Base-by-base conservation (phyloP, 1,140 invertebrate species). In the Papilio polyxenes region DNA sequence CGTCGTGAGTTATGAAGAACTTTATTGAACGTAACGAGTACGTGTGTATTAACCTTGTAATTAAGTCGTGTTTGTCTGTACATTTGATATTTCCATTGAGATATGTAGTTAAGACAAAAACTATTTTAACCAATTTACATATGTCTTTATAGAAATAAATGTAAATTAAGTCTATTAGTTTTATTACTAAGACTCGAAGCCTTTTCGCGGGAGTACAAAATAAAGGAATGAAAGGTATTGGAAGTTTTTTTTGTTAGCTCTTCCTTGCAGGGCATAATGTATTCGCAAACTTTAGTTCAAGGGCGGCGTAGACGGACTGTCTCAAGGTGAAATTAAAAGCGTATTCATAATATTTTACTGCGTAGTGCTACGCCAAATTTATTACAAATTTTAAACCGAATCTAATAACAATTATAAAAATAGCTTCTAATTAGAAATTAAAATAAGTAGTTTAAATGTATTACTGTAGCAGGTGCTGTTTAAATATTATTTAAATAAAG, bases 11-110 rank as follows among this genome's bases (percentile, higher is more conserved):
- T 72, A 40, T 15, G 65, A 37, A 72, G 65, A 40, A 72, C 65
- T 72, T 72, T 72, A 72, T 72, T 72, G 65, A 72, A 72, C 65
- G 65, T 72, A 72, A 37, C 65, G 65, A 37, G 65, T 72, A 72
- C 65, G 4, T 72, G 65, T 10, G 23, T 72, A 72, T 44, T 72
- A 72, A 72, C 65, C 65, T 72, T 72, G 65, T 72, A 17, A 72
- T 72, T 72, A 23, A 72, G 31, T 72, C 65, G 65, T 72, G 65
- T 72, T 15, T 72, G 65, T 15, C 31, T 72, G 65, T 72, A 72
- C 65, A 72, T 72, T 72, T 72, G 65, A 72, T 72, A 72, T 72
- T 72, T 72, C 65, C 31, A 72, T 72, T 37, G 23, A 37, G 10
- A 23, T 31, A 13, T 20, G 2, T 69, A 69, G 9, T 37, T 72